Evolutionary conservation across 2,888 invertebrate species (phyloP).

Genomic region (Gisinianus flammeolus): DNA sequence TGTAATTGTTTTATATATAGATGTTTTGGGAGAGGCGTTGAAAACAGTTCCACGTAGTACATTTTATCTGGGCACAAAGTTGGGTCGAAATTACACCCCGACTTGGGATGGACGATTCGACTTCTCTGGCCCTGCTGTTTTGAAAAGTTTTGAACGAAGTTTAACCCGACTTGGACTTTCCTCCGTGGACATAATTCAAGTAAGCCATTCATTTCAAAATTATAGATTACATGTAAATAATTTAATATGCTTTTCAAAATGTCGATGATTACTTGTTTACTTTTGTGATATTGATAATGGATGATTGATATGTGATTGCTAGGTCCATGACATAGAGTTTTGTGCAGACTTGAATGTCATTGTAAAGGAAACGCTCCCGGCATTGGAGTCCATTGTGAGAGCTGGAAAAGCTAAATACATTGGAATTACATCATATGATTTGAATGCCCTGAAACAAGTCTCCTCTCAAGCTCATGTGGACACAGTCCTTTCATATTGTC

Average conservation of each 20-base stretch:
- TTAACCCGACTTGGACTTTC: conserved; percentile 74
- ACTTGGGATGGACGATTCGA: conserved; percentile 73
- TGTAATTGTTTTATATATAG: too few relatives aligned
- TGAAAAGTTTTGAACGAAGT: conserved; percentile 77
- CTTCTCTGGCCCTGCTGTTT: conserved; percentile 77
- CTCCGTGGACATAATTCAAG: conserved; percentile 89
- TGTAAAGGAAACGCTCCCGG: conserved; percentile 84
- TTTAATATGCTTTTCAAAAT: background rate
- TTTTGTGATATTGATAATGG: too few relatives aligned
- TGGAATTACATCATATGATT: conserved; percentile 86
- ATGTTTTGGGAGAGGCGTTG: conserved; percentile 80
- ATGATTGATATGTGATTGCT: too few relatives aligned
- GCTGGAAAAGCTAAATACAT: conserved; percentile 75
- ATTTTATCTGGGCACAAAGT: conserved; percentile 93
- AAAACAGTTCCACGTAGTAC: conserved; percentile 77
- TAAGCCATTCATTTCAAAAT: too few relatives aligned
- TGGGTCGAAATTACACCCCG: conserved; percentile 60
- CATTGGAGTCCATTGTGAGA: conserved; percentile 74
- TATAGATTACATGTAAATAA: too few relatives aligned
- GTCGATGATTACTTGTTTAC: background rate
- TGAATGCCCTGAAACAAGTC: conserved; percentile 76
- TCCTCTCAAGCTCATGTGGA: conserved; percentile 71
- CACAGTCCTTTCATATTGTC: conserved; percentile 77
- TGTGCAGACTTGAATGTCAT: conserved; percentile 74
- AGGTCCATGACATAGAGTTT: conserved; percentile 94